phyloP scores from a whole-genome alignment of 2,888 invertebrate species.

The Pristionchus mayeri region DNA sequence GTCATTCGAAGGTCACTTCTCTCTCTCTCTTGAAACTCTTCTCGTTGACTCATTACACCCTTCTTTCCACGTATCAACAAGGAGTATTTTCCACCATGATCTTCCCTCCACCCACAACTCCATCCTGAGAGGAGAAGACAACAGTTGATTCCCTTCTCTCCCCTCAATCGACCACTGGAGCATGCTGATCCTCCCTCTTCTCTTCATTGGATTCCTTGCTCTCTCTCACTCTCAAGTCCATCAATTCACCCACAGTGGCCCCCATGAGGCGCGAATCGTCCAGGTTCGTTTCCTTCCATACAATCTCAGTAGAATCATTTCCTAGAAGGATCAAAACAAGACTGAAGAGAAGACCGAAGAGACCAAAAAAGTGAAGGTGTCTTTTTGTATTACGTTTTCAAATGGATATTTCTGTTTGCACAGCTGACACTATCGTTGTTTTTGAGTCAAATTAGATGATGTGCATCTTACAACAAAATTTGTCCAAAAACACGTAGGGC shows the following conservation, averaged over 20 bases:
- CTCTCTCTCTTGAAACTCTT: background rate
- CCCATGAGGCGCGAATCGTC: background rate
- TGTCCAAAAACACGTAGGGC: too few relatives aligned
- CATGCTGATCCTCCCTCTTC: background rate
- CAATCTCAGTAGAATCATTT: too few relatives aligned
- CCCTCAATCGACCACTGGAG: background rate
- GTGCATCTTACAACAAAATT: too few relatives aligned
- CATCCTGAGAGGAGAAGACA: conserved; percentile 27
- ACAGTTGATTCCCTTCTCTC: background rate
- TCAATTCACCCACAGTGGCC: conserved; percentile 34
- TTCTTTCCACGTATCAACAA: background rate
- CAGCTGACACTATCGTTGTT: too few relatives aligned
- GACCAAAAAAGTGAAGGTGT: too few relatives aligned
- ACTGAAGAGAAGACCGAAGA: too few relatives aligned
- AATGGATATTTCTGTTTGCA: too few relatives aligned
- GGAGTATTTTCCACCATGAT: conserved; percentile 19
- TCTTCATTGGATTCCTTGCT: background rate
- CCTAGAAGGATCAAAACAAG: too few relatives aligned
- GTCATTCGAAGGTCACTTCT: conserved; percentile 34
- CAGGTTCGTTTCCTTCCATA: background rate
- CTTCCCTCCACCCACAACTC: background rate
- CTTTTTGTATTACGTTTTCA: too few relatives aligned
- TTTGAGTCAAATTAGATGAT: too few relatives aligned
- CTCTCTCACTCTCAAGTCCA: background rate
- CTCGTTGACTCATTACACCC: conserved; percentile 20